Evolutionary conservation across 2,797 vertebrate species (phyloP).

Genomic region (Melanotaenia parkinsoni): DNA sequence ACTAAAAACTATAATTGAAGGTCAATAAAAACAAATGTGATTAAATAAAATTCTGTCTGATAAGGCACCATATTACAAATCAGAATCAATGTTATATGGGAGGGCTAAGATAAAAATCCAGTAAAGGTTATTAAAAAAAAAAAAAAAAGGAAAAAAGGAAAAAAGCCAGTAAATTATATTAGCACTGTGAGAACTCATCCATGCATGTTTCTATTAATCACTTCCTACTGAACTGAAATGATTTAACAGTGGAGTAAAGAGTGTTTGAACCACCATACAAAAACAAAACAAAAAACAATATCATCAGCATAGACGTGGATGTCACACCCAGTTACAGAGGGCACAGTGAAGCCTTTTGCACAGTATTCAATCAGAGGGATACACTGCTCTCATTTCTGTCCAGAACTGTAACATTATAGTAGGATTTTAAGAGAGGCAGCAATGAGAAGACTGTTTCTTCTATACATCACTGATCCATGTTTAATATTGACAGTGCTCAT

Average conservation of each 20-base stretch:
- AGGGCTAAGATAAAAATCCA: neutral
- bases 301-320: neutral
- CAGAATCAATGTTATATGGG: neutral
- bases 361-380: neutral
- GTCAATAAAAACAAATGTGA: neutral
- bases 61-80: neutral
- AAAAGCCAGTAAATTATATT: no score
- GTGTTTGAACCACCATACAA: neutral
- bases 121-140: neutral
- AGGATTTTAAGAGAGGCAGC: neutral
- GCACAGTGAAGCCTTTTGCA: neutral
- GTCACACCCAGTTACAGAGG: neutral
- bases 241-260: neutral
- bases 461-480: neutral
- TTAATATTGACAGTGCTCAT: neutral
- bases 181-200: neutral
- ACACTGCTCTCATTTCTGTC: neutral
- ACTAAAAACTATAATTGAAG: neutral
- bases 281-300: neutral
- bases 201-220: neutral
- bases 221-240: neutral
- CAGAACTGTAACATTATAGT: neutral
- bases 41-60: neutral
- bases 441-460: no score
- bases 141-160: no score